Percentiles rank a stretch among this genome's conserved stretches.
These are phyloP conservation scores for Denticeps clupeoides DNA, from an alignment of 2,797 vertebrate genomes.

Conservation along the genomic window DNA sequence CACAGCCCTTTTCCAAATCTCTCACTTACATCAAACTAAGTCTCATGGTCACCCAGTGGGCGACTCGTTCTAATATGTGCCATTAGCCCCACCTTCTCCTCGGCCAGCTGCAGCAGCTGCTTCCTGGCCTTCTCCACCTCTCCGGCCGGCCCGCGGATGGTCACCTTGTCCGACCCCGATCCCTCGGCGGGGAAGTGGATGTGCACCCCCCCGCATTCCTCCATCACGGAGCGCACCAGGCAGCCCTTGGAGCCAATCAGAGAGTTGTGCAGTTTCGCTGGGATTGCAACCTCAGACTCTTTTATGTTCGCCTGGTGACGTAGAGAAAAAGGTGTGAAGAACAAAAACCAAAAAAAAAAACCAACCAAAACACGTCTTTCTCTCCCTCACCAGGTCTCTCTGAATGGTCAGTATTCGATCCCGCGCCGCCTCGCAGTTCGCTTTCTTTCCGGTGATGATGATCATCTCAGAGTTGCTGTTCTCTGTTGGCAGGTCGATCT, in stretches of 20 bases:
- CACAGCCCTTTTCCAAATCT: no score
- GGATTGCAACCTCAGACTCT: slow-evolving; percentile 65
- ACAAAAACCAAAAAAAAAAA: no score
- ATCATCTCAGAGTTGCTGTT: slow-evolving; percentile 73
- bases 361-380: neutral
- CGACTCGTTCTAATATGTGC: neutral
- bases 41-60: no score
- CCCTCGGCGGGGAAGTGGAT: slow-evolving; percentile 69
- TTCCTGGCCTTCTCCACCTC: slow-evolving; percentile 66
- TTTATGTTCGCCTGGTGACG: slow-evolving; percentile 64
- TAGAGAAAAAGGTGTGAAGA: neutral
- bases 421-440: slow-evolving; percentile 64
- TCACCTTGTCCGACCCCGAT: slow-evolving; percentile 64
- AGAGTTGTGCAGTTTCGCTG: slow-evolving; percentile 70
- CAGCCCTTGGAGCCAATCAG: slow-evolving; percentile 72
- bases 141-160: slow-evolving; percentile 56
- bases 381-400: slow-evolving; percentile 56
- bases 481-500: slow-evolving; percentile 70
- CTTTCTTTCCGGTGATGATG: slow-evolving; percentile 65
- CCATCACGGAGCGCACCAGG: slow-evolving; percentile 71
- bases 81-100: slow-evolving; percentile 59
- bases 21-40: neutral
- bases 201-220: slow-evolving; percentile 70
- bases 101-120: slow-evolving; percentile 65
- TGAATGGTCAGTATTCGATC: slow-evolving; percentile 67